Conservation (phyloP, 2,113 vertebrate species). For the Pterophyllum scalare region DNA sequence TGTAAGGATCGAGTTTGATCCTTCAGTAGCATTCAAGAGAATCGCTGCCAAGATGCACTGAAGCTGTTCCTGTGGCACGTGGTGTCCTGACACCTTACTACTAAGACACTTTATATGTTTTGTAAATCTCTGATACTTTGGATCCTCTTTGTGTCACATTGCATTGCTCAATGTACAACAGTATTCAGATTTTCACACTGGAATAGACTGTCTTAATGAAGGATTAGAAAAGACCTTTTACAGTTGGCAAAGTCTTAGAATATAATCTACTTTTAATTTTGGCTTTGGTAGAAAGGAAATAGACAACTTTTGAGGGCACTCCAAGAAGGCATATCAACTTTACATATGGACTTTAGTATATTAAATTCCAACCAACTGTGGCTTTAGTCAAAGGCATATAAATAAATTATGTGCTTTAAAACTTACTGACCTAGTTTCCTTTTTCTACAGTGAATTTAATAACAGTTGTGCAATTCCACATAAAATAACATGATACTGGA, state of each 20-base stretch:
- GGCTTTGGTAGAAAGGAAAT: conserved; percentile 46
- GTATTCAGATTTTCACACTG: conserved; percentile 8
- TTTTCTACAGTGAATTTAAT: not conserved
- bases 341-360: not conserved
- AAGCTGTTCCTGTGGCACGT: conserved; percentile 1
- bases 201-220: conserved; percentile 15
- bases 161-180: not conserved
- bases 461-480: not conserved
- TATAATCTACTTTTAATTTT: conserved; percentile 39
- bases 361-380: not conserved
- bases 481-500: not conserved
- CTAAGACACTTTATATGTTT: not conserved
- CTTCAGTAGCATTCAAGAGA: not conserved
- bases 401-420: conserved; percentile 8
- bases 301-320: not conserved
- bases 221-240: conserved; percentile 36
- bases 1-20: not conserved
- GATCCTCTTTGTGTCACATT: conserved; percentile 25
- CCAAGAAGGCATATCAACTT: not conserved
- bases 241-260: conserved; percentile 32
- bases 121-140: conserved; percentile 13
- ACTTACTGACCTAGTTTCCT: not conserved
- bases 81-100: not conserved
- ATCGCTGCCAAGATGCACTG: not conserved
- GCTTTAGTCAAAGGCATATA: conserved; percentile 26